Evolutionary conservation across 2,888 invertebrate species (phyloP), one percentile per base, ranked within the genome.

Genomic region (Chesias legatella): DNA sequence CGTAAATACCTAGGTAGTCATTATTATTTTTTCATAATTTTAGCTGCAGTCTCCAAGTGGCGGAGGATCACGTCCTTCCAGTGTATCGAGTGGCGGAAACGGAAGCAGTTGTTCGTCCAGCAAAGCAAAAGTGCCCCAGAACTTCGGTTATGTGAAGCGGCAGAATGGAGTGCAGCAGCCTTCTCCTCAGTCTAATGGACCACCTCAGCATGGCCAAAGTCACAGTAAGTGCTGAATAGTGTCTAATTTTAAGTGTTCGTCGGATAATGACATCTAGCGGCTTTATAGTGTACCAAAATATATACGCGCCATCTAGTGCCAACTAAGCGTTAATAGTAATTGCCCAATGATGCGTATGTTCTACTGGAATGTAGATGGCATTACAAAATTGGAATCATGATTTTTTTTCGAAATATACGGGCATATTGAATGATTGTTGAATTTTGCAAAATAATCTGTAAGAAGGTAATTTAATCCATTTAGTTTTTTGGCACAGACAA

Each of bases 121-220:
- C 53, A 90, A 92, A 60, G 91, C 92, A 24, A 95, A 95, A 75
- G 94, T 94, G 7, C 95, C 95, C 6, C 94, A 95, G 60, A 95
- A 92, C 74, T 95, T 95, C 65, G 95, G 95, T 34, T 95, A 95
- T 73, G 93, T 95, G 29, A 95, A 95, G 70, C 90, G 95, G 59
- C 90, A 92, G 46, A 93, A 93, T 54, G 91, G 91, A 26, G 86
- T 85, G 5, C 89, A 90, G 39, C 88, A 90, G 43, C 89, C 63
- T 5, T 46, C 90, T 0, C 73, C 73, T 6, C 78, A 79, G 33
- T 58, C 83, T 0, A 75, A 79, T 36, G 84, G 82, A 30, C 75
- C 75, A 2, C 65, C 79, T n/a, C 83, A 74, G 48, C 86, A 85
- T 53, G 69, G 72, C 36, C 78, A 79, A 38, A 59, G 72, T 34